Base-by-base conservation (phyloP, 1,140 invertebrate species). In the Heliconius congener region DNA sequence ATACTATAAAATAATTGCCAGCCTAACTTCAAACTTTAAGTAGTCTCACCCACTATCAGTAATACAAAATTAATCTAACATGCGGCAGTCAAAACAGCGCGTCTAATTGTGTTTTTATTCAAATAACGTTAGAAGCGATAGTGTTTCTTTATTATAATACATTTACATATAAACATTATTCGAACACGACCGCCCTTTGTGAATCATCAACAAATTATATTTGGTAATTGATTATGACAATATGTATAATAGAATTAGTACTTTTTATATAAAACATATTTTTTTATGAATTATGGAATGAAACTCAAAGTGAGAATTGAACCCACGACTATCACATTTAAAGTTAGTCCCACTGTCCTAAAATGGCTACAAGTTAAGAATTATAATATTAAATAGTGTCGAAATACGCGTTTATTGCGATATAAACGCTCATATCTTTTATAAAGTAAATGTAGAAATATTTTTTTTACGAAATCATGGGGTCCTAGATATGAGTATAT, bases 91-190 rank as follows among this genome's bases (percentile, higher is more conserved):
- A 88, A 78, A 89, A 89, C 86, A 89, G 50, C 77, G 57, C 82
- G 82, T 81, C 78, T 85, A 87, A 89, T 89, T 86, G 86, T 86
- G 81, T 86, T 88, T 89, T 89, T 89, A 89, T 89, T 89, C 82
- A 86, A 89, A 89, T 89, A 79, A 81, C 83, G 57, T 77, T 77
- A 84, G 73, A 74, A 77, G 75, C 70, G 71, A 50, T 52, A 23
- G 75, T 74, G 52, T 52, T 73, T 70, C 55, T 37, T 42, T 60
- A 71, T 73, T 80, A 78, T 60, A 71, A 71, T 76, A 46, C 75
- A 76, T 80, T 50, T 73, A 77, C 70, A 73, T 55, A 80, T 13
- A 52, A 52, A 52, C 50, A 52, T 52, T 52, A 76, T 50, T 60
- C 27, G 16, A 34, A 76, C 27, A 57, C 34, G 16, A 42, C 37